These are phyloP conservation scores for Volucella bombylans DNA, from an alignment of 2,888 invertebrate species.

Conservation along the genomic window DNA sequence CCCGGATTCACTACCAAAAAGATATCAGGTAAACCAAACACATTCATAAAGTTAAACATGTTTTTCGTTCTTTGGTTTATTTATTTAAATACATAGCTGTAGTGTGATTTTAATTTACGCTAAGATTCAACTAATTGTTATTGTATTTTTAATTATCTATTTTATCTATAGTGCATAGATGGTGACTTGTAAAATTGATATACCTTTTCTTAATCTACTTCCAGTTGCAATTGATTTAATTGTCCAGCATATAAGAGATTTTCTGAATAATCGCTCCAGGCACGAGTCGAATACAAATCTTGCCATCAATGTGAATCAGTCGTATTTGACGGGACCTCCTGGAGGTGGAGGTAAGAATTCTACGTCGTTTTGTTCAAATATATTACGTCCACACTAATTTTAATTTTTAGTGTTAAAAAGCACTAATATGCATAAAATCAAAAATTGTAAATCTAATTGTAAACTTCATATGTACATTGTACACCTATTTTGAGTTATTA, in stretches of 20 bases:
- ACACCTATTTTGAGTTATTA: neutral
- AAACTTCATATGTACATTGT: neutral
- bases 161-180: neutral
- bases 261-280: constrained; percentile 86
- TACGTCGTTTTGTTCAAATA: constrained; percentile 43
- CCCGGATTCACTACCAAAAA: constrained; percentile 15
- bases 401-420: constrained; percentile 42
- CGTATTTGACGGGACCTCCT: constrained; percentile 70
- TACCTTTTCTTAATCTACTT: constrained; percentile 77
- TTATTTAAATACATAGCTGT: constrained; percentile 48
- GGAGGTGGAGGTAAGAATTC: constrained; percentile 74
- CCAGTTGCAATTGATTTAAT: constrained; percentile 98
- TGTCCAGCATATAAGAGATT: constrained; percentile 97
- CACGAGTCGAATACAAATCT: constrained; percentile 79
- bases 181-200: constrained; percentile 1
- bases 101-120: constrained; percentile 44
- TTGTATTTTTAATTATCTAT: neutral
- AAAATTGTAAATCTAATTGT: neutral
- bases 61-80: constrained; percentile 38
- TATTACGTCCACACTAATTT: constrained; percentile 66
- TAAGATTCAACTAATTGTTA: constrained; percentile 40
- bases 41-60: constrained; percentile 52
- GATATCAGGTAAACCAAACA: constrained; percentile 58
- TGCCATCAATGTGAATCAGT: constrained; percentile 77
- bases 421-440: constrained; percentile 36